Percentiles rank a stretch among this genome's conserved stretches.
phyloP scores from a whole-genome alignment of 2,888 invertebrate species.

The Arge pagana region DNA sequence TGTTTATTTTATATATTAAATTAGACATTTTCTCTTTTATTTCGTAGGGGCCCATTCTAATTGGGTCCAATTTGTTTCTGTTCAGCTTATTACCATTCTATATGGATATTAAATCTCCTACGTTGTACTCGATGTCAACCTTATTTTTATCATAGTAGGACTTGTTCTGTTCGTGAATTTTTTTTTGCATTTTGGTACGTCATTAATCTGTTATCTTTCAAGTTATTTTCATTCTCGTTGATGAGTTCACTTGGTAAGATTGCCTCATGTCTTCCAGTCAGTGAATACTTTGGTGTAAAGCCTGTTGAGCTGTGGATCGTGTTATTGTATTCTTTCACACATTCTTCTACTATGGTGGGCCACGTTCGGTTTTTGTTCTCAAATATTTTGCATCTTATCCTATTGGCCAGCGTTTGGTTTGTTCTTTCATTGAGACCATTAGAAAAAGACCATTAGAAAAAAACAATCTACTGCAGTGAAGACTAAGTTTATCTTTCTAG shows the following conservation, averaged over 20 bases:
- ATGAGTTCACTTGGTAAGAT: slow-evolving; percentile 5
- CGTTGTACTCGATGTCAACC: slow-evolving; percentile 20
- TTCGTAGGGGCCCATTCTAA: slow-evolving; percentile 25
- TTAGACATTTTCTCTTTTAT: slow-evolving; percentile 29
- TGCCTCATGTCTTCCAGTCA: slow-evolving; percentile 13
- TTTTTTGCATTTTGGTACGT: slow-evolving; percentile 23
- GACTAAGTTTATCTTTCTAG: slow-evolving; percentile 27
- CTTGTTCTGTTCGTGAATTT: slow-evolving; percentile 27
- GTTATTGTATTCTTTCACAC: slow-evolving; percentile 30
- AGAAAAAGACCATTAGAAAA: background rate
- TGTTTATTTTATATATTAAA: slow-evolving; percentile 25
- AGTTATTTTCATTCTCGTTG: background rate
- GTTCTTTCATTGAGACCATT: slow-evolving; percentile 23
- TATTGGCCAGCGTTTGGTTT: slow-evolving; percentile 17
- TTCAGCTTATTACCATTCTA: slow-evolving; percentile 31
- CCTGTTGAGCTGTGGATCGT: slow-evolving; percentile 27
- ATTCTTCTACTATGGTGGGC: slow-evolving; percentile 30
- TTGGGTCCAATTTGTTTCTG: slow-evolving; percentile 29
- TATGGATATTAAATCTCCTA: slow-evolving; percentile 30
- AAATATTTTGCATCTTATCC: slow-evolving; percentile 29
- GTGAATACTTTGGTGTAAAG: slow-evolving; percentile 23
- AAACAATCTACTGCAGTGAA: slow-evolving; percentile 32
- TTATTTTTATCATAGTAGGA: slow-evolving; percentile 27
- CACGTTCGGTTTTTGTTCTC: slow-evolving; percentile 24
- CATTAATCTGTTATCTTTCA: slow-evolving; percentile 7